phyloP scores from a whole-genome alignment of 2,113 vertebrate genomes.

The Madoqua kirkii region DNA sequence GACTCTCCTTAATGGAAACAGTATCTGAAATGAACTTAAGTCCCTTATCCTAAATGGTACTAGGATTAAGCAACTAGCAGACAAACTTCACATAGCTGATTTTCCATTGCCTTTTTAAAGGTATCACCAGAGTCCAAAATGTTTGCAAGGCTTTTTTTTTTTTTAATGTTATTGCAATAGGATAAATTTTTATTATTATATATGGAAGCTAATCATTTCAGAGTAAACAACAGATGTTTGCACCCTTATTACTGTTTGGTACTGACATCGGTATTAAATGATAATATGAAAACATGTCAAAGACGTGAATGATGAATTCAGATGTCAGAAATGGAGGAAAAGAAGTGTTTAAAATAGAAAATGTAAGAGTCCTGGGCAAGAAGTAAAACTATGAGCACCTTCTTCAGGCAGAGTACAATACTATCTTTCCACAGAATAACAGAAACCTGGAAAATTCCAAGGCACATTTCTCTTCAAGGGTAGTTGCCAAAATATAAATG shows the following conservation, averaged over 20 bases:
- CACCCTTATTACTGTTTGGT: conserved; percentile 81
- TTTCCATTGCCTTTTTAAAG: conserved; percentile 62
- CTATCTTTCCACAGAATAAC: neutral
- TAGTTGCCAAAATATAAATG: neutral
- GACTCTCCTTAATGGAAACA: neutral
- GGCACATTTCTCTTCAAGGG: neutral
- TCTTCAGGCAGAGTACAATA: conserved; percentile 40
- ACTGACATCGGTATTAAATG: conserved; percentile 78
- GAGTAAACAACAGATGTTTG: conserved; percentile 85
- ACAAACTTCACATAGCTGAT: neutral
- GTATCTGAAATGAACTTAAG: neutral
- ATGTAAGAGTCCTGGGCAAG: conserved; percentile 23
- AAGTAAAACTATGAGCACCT: conserved; percentile 54
- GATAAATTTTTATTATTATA: conserved; percentile 75
- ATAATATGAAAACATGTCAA: conserved; percentile 83
- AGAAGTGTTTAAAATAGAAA: conserved; percentile 73
- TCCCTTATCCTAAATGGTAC: neutral
- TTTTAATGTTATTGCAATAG: conserved; percentile 51
- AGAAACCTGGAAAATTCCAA: neutral
- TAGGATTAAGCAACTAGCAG: neutral
- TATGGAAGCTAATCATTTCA: conserved; percentile 77
- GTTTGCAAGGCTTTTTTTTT: conserved; percentile 57
- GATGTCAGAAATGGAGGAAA: conserved; percentile 72
- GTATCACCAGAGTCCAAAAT: conserved; percentile 69
- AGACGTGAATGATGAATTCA: conserved; percentile 80